A percentile compares a stretch with the other conserved stretches of the same genome.
Conservation (phyloP, 2,797 vertebrate genomes). For the Nannoperca obscura region DNA sequence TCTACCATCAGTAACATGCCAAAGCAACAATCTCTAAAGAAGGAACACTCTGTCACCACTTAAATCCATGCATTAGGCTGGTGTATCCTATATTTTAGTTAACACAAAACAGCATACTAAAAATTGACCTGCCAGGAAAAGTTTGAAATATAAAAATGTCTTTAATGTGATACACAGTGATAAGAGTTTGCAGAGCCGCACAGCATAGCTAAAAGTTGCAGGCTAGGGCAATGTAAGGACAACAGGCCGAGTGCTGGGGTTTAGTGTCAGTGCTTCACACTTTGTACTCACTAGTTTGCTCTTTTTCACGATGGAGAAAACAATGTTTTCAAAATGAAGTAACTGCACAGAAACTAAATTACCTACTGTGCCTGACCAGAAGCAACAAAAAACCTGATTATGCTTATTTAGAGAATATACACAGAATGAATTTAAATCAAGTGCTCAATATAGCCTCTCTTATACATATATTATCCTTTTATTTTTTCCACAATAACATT, state of each 20-base stretch:
- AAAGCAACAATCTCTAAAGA: neutral
- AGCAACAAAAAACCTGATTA: neutral
- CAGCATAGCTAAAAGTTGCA: neutral
- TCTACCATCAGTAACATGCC: neutral
- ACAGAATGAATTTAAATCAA: neutral
- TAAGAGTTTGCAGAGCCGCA: slow-evolving; percentile 29
- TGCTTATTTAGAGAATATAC: neutral
- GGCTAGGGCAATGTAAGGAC: neutral
- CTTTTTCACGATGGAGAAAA: neutral
- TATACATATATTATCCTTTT: slow-evolving; percentile 32
- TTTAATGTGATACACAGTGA: slow-evolving; percentile 33
- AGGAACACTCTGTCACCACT: neutral
- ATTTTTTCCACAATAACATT: neutral
- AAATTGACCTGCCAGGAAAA: neutral
- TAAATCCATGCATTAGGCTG: neutral
- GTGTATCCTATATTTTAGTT: slow-evolving; percentile 14
- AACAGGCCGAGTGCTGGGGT: slow-evolving; percentile 5
- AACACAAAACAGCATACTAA: slow-evolving; percentile 12
- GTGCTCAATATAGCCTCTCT: slow-evolving; percentile 2
- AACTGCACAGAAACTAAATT: neutral
- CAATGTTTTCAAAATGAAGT: too few species aligned
- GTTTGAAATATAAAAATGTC: slow-evolving; percentile 41
- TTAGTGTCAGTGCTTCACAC: slow-evolving; percentile 24
- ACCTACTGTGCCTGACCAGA: neutral
- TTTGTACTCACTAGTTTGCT: slow-evolving; percentile 1